A percentile compares a stretch with the other conserved stretches of the same genome.
These are phyloP conservation scores for Cacatua alba DNA, from an alignment of 2,113 vertebrate genomes.

Conservation along the genomic window DNA sequence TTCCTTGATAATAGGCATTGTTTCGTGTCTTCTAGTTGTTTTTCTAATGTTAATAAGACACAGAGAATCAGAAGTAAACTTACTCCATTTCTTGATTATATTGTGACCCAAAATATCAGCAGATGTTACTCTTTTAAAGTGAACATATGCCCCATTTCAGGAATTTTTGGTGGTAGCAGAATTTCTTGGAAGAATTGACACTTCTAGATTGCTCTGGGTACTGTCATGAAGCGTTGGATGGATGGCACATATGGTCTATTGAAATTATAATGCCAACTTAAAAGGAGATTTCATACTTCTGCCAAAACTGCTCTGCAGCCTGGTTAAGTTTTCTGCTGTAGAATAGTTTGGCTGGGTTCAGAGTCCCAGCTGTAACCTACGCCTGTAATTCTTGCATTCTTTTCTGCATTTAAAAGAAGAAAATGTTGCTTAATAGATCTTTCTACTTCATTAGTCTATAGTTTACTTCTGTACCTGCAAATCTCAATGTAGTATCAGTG, in stretches of 20 bases:
- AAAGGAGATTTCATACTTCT: not conserved
- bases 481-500: not conserved
- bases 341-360: not conserved
- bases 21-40: not conserved
- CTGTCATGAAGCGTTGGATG: not conserved
- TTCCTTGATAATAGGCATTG: not conserved
- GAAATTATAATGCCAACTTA: constrained; percentile 11
- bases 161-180: not conserved
- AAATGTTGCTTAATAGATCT: not conserved
- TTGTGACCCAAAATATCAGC: not conserved
- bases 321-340: not conserved
- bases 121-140: not conserved
- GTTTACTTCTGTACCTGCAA: not conserved
- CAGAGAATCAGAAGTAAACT: not conserved
- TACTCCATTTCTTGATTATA: not conserved
- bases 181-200: not conserved
- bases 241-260: not conserved
- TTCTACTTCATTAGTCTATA: not conserved
- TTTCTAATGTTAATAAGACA: not conserved
- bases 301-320: constrained; percentile 13
- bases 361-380: not conserved
- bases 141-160: not conserved
- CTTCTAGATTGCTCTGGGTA: not conserved
- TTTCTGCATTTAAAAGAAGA: not conserved
- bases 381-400: not conserved